Evolutionary conservation across 2,888 invertebrate species (phyloP).

Genomic region (Agrochola lychnidis): DNA sequence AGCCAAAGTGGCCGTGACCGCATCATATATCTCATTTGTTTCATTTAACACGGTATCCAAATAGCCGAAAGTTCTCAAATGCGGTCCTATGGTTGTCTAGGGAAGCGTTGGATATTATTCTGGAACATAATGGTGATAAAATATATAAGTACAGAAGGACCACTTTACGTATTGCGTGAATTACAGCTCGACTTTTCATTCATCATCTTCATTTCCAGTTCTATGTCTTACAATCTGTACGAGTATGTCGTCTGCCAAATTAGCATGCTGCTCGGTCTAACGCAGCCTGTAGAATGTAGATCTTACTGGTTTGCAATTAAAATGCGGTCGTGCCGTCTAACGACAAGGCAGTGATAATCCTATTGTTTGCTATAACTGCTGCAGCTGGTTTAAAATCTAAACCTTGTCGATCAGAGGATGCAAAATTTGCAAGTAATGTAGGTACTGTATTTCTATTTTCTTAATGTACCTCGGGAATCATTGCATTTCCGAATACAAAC

Average conservation of each 20-base stretch:
- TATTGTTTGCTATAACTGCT: neutral
- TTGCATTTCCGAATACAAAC: no score
- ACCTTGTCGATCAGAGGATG: neutral
- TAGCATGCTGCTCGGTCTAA: neutral
- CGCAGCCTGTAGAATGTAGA: neutral
- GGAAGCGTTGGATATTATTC: conserved; percentile 49
- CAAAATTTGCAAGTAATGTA: neutral
- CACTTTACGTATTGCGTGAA: conserved; percentile 18
- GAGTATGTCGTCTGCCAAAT: neutral
- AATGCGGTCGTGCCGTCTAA: neutral
- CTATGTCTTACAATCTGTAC: neutral
- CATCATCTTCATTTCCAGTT: neutral
- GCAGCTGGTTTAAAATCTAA: neutral
- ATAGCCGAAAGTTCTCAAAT: conserved; percentile 43
- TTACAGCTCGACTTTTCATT: neutral
- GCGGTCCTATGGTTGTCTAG: conserved; percentile 39
- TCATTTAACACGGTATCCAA: conserved; percentile 46
- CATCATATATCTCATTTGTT: conserved; percentile 49
- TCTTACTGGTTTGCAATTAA: conserved; percentile 17
- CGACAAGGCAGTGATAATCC: neutral
- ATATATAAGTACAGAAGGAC: conserved; percentile 30
- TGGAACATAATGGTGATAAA: conserved; percentile 23
- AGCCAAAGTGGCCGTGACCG: conserved; percentile 34
- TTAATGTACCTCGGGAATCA: no score
- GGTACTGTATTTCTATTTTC: no score